Percentiles rank a stretch among this genome's conserved stretches.
These are phyloP conservation scores for Narcine bancroftii DNA, from an alignment of 2,113 vertebrate species.

Conservation along the genomic window DNA sequence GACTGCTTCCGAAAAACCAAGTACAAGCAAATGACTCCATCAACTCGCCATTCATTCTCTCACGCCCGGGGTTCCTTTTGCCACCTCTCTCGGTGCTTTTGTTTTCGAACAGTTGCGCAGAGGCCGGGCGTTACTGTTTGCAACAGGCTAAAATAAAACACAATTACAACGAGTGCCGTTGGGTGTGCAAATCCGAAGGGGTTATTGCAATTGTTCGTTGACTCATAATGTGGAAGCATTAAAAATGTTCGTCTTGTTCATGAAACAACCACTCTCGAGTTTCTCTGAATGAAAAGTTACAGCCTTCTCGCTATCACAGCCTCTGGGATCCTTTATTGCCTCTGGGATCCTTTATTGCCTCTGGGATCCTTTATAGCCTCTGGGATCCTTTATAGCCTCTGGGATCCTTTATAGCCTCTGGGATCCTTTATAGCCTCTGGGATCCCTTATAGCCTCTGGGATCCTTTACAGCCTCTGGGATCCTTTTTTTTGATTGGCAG, in stretches of 20 bases:
- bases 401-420: no score
- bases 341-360: background rate
- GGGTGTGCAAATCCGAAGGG: background rate
- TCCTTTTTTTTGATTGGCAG: background rate
- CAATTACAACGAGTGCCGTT: background rate
- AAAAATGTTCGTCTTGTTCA: background rate
- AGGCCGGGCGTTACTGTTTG: background rate
- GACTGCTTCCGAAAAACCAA: background rate
- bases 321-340: background rate
- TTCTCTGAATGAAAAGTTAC: background rate
- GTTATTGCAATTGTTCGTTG: background rate
- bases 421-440: no score
- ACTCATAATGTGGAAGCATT: background rate
- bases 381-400: background rate
- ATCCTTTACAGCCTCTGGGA: no score
- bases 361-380: background rate
- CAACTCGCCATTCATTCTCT: background rate
- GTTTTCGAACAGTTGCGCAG: background rate
- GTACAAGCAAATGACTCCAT: background rate
- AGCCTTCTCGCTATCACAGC: background rate
- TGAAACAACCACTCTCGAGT: slow-evolving; percentile 3
- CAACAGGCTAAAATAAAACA: background rate
- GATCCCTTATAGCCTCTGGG: no score
- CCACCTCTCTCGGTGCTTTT: background rate
- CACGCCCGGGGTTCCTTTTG: background rate